These are phyloP conservation scores for Danio jaintianensis DNA, from an alignment of 2,797 vertebrate species.

Conservation along the genomic window DNA sequence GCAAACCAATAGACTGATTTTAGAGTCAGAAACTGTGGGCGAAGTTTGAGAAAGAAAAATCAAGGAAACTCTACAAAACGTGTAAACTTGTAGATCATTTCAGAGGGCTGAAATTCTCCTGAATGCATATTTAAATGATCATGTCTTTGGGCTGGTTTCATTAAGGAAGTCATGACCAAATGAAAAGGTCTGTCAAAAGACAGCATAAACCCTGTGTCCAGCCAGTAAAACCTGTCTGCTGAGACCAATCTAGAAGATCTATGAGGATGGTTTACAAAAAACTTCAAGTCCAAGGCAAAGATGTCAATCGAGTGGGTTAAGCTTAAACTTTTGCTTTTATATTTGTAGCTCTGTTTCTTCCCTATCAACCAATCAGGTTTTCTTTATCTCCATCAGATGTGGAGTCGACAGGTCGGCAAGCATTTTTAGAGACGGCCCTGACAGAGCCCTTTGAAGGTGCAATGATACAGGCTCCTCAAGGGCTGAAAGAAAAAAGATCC, in stretches of 20 bases:
- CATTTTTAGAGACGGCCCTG: constrained; percentile 32
- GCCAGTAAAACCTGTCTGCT: constrained; percentile 1
- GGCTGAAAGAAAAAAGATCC: constrained; percentile 31
- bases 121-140: constrained; percentile 43
- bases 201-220: constrained; percentile 8
- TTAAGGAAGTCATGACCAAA: background rate
- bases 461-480: constrained; percentile 30
- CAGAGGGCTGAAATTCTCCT: constrained; percentile 5
- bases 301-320: constrained; percentile 13
- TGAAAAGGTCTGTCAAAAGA: constrained; percentile 13
- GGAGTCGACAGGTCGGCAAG: constrained; percentile 7
- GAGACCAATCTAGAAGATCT: constrained; percentile 4
- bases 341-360: constrained; percentile 12
- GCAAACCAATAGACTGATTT: background rate
- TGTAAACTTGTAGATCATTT: constrained; percentile 26
- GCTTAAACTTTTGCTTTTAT: background rate
- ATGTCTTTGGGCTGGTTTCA: constrained; percentile 25
- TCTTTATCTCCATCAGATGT: constrained; percentile 44
- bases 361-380: constrained; percentile 3
- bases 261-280: constrained; percentile 12
- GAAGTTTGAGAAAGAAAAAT: background rate
- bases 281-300: background rate
- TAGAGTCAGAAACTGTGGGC: background rate
- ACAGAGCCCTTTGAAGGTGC: constrained; percentile 60
- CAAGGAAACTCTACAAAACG: constrained; percentile 18